Conservation (phyloP, 2,113 vertebrate species). For the Sminthopsis crassicaudata region DNA sequence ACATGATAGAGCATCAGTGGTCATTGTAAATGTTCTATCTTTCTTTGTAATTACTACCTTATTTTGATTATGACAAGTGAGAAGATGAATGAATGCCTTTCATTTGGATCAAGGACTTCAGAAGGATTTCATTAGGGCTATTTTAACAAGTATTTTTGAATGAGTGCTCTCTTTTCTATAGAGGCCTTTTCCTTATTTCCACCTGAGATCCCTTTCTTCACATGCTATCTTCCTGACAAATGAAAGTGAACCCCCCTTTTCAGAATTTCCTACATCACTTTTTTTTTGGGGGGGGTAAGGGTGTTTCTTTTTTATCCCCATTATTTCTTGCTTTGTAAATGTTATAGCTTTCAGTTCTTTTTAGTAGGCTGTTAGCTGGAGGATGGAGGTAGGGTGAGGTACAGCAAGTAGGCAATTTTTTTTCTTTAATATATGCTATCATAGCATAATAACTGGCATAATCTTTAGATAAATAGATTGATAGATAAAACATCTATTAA, state of each 20-base stretch:
- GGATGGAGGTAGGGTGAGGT: neutral
- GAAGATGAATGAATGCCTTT: neutral
- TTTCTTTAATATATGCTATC: neutral
- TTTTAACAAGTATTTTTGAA: neutral
- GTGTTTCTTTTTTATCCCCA: neutral
- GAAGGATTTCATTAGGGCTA: neutral
- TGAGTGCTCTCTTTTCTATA: neutral
- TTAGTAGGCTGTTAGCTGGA: neutral
- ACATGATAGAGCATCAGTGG: neutral
- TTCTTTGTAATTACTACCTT: neutral
- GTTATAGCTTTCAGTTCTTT: neutral
- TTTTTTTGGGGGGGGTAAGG: neutral
- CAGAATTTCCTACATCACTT: neutral
- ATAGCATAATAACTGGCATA: neutral
- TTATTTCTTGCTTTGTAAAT: neutral
- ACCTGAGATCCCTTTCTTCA: neutral
- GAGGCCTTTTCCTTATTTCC: neutral
- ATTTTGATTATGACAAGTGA: neutral
- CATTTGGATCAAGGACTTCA: neutral
- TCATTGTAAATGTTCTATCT: neutral
- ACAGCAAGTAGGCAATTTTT: neutral
- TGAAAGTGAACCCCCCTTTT: neutral
- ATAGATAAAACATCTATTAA: neutral
- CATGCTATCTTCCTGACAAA: accelerated
- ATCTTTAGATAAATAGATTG: neutral